Percentiles rank a stretch among this genome's conserved stretches.
phyloP scores from a whole-genome alignment of 2,888 invertebrate genomes.

The Leucophenga maculata region DNA sequence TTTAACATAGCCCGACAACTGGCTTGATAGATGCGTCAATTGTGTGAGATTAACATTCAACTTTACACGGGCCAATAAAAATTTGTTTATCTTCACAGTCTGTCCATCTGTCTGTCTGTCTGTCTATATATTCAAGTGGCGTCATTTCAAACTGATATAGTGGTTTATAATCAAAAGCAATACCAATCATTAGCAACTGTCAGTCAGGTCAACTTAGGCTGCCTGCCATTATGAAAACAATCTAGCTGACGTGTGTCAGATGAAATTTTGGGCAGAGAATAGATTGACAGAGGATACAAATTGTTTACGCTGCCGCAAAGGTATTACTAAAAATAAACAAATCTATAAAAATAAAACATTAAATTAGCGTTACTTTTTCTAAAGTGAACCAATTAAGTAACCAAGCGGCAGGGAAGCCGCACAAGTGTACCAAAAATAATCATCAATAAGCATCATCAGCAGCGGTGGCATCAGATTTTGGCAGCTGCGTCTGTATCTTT shows the following conservation, averaged over 20 bases:
- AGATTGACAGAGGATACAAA: background rate
- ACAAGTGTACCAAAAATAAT: background rate
- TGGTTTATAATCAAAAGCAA: constrained; percentile 29
- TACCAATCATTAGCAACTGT: constrained; percentile 49
- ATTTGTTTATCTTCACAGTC: background rate
- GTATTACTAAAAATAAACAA: constrained; percentile 19
- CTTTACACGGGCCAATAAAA: background rate
- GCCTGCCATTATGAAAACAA: constrained; percentile 35
- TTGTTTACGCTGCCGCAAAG: background rate
- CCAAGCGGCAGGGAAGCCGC: constrained; percentile 7
- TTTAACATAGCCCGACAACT: background rate
- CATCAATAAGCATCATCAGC: background rate
- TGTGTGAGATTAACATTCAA: background rate
- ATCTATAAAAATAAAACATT: constrained; percentile 10
- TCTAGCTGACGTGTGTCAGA: constrained; percentile 6
- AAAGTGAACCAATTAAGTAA: constrained; percentile 23
- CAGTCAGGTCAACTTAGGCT: constrained; percentile 34
- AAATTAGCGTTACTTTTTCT: background rate
- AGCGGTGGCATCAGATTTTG: background rate
- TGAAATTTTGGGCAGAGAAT: constrained; percentile 52
- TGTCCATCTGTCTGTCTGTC: background rate
- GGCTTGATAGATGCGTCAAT: background rate
- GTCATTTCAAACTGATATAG: constrained; percentile 25
- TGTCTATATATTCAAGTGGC: constrained; percentile 14
- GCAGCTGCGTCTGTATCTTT: background rate